phyloP scores from a whole-genome alignment of 1,140 invertebrate species.

The Chironomus tepperi region DNA sequence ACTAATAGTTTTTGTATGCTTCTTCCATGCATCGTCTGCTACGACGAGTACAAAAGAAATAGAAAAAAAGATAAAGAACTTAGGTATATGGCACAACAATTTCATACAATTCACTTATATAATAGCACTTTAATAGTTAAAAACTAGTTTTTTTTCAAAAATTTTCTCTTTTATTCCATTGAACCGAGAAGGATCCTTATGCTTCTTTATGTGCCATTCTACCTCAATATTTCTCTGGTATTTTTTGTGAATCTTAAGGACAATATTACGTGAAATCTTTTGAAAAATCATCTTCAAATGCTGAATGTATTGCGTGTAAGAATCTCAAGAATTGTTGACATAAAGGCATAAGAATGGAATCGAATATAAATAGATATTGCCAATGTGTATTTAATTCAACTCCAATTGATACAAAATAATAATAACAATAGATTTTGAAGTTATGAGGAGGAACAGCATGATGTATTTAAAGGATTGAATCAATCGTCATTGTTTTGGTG shows the following conservation, averaged over 20 bases:
- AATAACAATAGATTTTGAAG: not conserved
- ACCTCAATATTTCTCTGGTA: no score
- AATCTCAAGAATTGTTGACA: not conserved
- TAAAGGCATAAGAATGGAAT: not conserved
- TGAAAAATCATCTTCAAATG: not conserved
- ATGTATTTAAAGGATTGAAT: not conserved
- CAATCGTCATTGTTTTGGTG: not conserved
- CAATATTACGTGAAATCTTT: not conserved
- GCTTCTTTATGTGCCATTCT: no score
- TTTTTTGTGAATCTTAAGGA: not conserved
- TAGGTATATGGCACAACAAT: not conserved
- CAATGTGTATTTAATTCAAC: slow-evolving; percentile 20
- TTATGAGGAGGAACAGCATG: not conserved
- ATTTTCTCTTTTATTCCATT: not conserved
- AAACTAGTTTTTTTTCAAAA: not conserved
- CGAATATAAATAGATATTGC: not conserved
- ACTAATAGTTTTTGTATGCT: slow-evolving; percentile 22
- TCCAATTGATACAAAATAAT: slow-evolving; percentile 2
- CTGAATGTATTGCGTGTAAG: not conserved
- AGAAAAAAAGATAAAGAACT: no score
- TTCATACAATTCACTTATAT: slow-evolving; percentile 12
- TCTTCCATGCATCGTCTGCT: not conserved
- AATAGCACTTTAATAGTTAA: slow-evolving; percentile 21
- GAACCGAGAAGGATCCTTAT: not conserved
- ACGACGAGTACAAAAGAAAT: no score